Conservation (phyloP, 2,888 invertebrate species). For the Metacarcinus magister region DNA sequence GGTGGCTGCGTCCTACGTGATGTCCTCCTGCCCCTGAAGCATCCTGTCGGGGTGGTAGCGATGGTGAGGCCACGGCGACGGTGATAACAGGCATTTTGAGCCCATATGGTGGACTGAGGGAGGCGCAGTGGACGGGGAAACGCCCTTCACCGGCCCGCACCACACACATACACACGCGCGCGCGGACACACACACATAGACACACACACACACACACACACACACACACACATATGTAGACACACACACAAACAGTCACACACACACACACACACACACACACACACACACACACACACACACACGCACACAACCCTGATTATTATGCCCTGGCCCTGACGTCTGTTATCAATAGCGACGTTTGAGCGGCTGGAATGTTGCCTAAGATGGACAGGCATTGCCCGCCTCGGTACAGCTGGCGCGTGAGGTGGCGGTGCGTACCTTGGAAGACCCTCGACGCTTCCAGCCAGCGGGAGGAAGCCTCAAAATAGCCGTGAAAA, state of each 20-base stretch:
- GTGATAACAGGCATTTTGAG: background rate
- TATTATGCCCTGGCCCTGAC: conserved; percentile 7
- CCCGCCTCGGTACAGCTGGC: conserved; percentile 36
- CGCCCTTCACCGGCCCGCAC: conserved; percentile 11
- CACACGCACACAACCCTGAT: background rate
- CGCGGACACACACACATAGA: conserved; percentile 17
- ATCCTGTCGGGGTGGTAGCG: background rate
- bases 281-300: background rate
- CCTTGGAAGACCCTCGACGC: conserved; percentile 36
- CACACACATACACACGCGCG: conserved; percentile 28
- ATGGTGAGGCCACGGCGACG: conserved; percentile 7
- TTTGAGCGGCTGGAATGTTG: conserved; percentile 33
- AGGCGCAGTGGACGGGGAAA: background rate
- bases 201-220: conserved; percentile 31
- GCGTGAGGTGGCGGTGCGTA: background rate
- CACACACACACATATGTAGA: background rate
- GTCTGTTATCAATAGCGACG: conserved; percentile 41
- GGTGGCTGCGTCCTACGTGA: background rate
- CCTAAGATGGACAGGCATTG: conserved; percentile 36
- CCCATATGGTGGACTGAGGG: background rate
- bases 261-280: conserved; percentile 41
- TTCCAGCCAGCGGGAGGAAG: conserved; percentile 15
- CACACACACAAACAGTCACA: conserved; percentile 36
- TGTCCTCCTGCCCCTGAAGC: background rate
- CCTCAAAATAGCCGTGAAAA: conserved; percentile 1